Evolutionary conservation across 2,113 vertebrate genomes (phyloP), one percentile per base, ranked within the genome.

Genomic region (Channa maculata): DNA sequence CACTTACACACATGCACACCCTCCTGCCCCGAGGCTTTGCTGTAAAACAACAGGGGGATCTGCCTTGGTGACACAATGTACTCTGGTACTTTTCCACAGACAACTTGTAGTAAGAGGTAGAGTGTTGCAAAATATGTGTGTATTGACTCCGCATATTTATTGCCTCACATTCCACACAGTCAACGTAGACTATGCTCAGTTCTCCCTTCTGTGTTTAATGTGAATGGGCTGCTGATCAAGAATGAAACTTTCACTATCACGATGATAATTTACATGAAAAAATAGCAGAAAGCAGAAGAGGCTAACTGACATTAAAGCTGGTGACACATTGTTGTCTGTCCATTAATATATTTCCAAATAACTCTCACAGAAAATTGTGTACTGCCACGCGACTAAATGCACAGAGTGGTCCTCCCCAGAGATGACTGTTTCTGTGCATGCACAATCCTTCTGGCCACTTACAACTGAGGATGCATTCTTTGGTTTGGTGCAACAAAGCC

Each of bases 21-120:
- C 73, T 50, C 11, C 62, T 68, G 77, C 71, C 71, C 65, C 0
- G 52, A 78, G 75, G 85, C 80, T 84, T 82, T 80, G 80, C 82
- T 62, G 59, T 88, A 86, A 90, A 92, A 92, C 89, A 91, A 91
- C 91, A 90, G 80, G 70, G 80, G 80, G 85, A 88, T 89, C 75
- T 5, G 10, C 69, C 58, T 46, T 67, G 62, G 82, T 50, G 78
- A 87, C 88, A 71, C 49, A 0, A 15, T 12, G 50, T 50, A 48
- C 75, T 14, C 75, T 80, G 67, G 87, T 92, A 91, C 72, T 91
- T 92, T 90, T 92, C 91, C 89, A 90, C 80, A 77, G 82, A 86
- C 79, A 85, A 86, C 41, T 58, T 60, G 37, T 5, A 61, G 46
- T 38, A 50, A 51, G 38, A 65, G 58, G 38, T 15, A 5, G 12